phyloP scores from a whole-genome alignment of 35 echinoderm and acorn worm genomes.

The Strongylocentrotus purpuratus region DNA sequence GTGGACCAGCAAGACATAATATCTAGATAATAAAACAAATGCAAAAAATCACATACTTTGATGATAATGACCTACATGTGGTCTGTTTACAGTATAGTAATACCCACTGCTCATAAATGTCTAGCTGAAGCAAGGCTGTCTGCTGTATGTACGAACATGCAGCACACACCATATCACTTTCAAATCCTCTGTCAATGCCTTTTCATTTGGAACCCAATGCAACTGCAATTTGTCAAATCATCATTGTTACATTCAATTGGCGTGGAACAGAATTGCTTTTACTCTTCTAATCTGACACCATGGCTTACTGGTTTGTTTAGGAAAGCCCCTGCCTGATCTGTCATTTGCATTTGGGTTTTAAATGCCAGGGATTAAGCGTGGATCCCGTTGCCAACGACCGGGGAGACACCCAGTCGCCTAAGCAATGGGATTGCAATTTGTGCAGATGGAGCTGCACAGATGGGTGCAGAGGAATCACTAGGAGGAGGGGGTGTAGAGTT shows the following conservation, averaged over 20 bases:
- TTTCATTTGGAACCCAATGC: slow-evolving; percentile 17
- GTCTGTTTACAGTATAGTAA: neutral
- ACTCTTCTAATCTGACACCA: neutral
- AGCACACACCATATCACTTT: neutral
- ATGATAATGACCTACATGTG: no score
- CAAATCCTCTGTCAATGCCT: neutral
- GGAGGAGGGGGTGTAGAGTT: neutral
- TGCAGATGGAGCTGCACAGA: neutral
- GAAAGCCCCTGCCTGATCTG: neutral
- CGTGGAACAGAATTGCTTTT: neutral
- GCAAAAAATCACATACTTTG: no score
- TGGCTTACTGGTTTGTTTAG: neutral
- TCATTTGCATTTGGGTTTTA: neutral
- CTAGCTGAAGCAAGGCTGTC: neutral
- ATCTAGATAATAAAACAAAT: no score
- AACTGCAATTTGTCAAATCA: neutral
- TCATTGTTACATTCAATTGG: neutral
- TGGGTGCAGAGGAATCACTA: neutral
- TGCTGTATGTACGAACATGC: neutral
- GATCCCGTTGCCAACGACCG: neutral
- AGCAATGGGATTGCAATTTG: neutral
- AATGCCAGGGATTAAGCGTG: neutral
- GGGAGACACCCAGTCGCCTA: neutral
- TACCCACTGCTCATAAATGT: neutral
- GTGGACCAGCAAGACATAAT: no score